Evolutionary conservation across 2,888 invertebrate species (phyloP).

Genomic region (Drosophila differens): DNA sequence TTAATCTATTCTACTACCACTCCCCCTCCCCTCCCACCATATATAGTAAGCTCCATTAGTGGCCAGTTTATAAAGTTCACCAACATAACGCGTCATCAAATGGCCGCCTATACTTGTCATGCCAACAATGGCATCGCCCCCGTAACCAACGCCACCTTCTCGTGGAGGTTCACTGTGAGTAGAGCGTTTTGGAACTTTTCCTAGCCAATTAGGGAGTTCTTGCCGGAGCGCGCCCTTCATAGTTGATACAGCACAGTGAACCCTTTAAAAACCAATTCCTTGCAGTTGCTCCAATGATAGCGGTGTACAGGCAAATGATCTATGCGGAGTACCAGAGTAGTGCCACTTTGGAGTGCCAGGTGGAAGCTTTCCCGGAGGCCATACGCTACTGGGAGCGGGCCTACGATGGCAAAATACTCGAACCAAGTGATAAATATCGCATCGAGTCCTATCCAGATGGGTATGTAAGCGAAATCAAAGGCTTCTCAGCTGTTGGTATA

Average conservation of each 20-base stretch:
- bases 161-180: conserved; percentile 96
- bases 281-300: conserved; percentile 94
- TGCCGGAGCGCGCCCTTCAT: no score
- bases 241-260: not conserved
- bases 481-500: no score
- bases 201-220: not conserved
- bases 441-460: conserved; percentile 87
- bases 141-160: conserved; percentile 91
- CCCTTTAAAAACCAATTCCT: not conserved
- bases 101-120: conserved; percentile 91
- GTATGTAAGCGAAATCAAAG: conserved; percentile 63
- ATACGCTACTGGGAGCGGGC: conserved; percentile 93
- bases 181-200: conserved; percentile 11
- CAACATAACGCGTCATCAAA: conserved; percentile 89
- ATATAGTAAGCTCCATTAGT: conserved; percentile 89
- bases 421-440: conserved; percentile 88
- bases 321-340: conserved; percentile 90
- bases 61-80: conserved; percentile 93
- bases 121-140: conserved; percentile 95
- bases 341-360: conserved; percentile 92
- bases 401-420: conserved; percentile 90
- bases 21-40: conserved; percentile 45
- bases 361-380: conserved; percentile 95
- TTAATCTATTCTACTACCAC: not conserved
- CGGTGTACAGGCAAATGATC: conserved; percentile 91